A percentile compares a stretch with the other conserved stretches of the same genome.
phyloP scores from a whole-genome alignment of 2,113 vertebrate species.

The Cyphomyrus plagiostoma region DNA sequence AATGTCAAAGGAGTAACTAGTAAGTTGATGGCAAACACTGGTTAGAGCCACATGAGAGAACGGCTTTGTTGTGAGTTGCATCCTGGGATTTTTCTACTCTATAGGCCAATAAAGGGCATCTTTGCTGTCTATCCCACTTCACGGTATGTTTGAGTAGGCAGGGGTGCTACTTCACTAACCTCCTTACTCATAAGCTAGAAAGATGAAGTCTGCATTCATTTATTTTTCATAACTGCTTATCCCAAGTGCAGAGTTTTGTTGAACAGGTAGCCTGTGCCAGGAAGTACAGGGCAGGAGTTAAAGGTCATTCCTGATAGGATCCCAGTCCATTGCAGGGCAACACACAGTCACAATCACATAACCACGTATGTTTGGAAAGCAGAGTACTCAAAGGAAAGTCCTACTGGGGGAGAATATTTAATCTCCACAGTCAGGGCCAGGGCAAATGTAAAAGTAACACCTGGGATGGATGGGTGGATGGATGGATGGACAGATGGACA shows the following conservation, averaged over 20 bases:
- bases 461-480: not conserved
- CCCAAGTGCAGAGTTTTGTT: not conserved
- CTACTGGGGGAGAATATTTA: not conserved
- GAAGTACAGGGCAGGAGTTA: not conserved
- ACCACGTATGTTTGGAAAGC: not conserved
- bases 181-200: not conserved
- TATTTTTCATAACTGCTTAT: not conserved
- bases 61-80: not conserved
- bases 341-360: not conserved
- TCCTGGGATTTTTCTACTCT: not conserved
- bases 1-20: not conserved
- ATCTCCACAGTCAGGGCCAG: not conserved
- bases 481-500: not conserved
- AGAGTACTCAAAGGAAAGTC: not conserved
- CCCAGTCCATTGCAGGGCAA: not conserved
- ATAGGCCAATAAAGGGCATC: not conserved
- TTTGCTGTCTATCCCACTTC: not conserved
- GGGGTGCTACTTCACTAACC: not conserved
- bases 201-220: not conserved
- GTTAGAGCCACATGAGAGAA: not conserved
- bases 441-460: not conserved
- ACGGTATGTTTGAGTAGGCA: not conserved
- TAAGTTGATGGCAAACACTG: not conserved
- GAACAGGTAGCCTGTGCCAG: not conserved
- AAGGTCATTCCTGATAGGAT: not conserved